Conservation (phyloP, 2,888 invertebrate species). For the Globia sparganii region DNA sequence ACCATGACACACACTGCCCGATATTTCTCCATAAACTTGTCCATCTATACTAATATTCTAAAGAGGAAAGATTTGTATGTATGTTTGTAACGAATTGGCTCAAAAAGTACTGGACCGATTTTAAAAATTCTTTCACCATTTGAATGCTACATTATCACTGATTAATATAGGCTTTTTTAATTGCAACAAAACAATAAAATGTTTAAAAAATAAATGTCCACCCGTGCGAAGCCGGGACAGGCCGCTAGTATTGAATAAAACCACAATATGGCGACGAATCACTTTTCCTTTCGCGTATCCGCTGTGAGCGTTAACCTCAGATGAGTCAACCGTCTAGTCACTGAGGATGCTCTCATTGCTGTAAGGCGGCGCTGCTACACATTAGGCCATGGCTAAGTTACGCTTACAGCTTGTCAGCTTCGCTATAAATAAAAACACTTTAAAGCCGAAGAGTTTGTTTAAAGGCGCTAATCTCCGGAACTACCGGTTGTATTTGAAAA, state of each 20-base stretch:
- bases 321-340: slow-evolving; percentile 64
- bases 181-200: too few species aligned
- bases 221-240: too few species aligned
- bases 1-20: not conserved
- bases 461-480: not conserved
- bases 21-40: not conserved
- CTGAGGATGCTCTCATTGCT: slow-evolving; percentile 52
- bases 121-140: too few species aligned
- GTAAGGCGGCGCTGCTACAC: not conserved
- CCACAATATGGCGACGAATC: slow-evolving; percentile 18
- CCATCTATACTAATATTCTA: too few species aligned
- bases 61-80: too few species aligned
- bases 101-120: too few species aligned
- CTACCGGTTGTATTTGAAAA: not conserved
- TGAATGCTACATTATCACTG: too few species aligned
- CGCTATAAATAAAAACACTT: not conserved
- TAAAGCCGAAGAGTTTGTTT: too few species aligned
- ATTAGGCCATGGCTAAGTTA: not conserved
- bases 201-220: too few species aligned
- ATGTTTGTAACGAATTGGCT: too few species aligned
- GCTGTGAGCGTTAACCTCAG: slow-evolving; percentile 47
- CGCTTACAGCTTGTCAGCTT: not conserved
- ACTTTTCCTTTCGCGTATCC: slow-evolving; percentile 43
- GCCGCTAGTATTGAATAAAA: too few species aligned
- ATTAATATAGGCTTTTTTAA: too few species aligned